These are phyloP conservation scores for Trochalopteron elliotii DNA, from an alignment of 2,113 vertebrate species.

Conservation along the genomic window DNA sequence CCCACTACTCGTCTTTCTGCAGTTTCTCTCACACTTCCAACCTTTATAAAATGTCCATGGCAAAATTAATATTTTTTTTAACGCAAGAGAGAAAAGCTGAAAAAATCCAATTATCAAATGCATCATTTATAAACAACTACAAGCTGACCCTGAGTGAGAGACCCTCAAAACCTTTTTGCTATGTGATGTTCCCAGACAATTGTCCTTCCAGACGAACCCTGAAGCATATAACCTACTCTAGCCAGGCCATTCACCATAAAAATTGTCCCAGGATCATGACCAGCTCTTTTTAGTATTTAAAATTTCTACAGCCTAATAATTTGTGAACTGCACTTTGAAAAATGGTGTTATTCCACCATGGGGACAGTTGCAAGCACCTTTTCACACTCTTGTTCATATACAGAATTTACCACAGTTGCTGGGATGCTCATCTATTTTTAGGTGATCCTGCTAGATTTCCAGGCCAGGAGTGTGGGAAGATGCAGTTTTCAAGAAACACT, in stretches of 20 bases:
- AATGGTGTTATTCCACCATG: not conserved
- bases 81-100: not conserved
- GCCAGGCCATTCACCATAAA: not conserved
- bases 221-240: not conserved
- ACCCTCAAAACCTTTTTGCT: not conserved
- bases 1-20: slow-evolving; percentile 32
- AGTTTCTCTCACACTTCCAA: slow-evolving; percentile 32
- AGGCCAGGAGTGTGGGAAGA: slow-evolving; percentile 25
- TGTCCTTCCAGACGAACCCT: not conserved
- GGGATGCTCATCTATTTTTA: not conserved
- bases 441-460: slow-evolving; percentile 12
- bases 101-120: not conserved
- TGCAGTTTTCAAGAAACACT: slow-evolving; percentile 3
- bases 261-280: not conserved
- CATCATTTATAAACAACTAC: slow-evolving; percentile 10
- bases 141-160: not conserved
- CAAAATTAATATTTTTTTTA: not conserved
- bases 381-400: not conserved
- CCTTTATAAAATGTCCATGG: not conserved
- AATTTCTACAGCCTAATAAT: not conserved
- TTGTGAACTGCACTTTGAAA: not conserved
- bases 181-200: not conserved
- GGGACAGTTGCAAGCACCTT: not conserved
- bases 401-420: not conserved
- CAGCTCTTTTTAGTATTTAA: not conserved